A percentile compares a stretch with the other conserved stretches of the same genome.
These are phyloP conservation scores for Dipodomys ordii DNA, from an alignment of 2,113 vertebrate species.

Conservation along the genomic window DNA sequence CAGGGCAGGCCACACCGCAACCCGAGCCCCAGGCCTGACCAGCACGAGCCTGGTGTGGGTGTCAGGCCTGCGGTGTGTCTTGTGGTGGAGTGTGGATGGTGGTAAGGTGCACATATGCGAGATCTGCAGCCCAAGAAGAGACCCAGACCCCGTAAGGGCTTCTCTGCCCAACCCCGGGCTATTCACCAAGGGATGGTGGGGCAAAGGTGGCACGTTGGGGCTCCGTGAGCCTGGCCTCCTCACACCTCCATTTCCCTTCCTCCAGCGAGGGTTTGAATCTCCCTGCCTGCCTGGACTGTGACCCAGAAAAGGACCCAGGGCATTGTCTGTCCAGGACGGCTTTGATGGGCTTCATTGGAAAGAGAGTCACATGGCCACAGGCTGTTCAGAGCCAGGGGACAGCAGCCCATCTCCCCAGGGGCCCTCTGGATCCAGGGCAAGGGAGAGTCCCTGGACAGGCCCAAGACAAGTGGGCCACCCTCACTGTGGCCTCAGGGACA, in stretches of 20 bases:
- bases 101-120: neutral
- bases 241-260: neutral
- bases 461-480: neutral
- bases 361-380: neutral
- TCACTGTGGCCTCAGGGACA: too few relatives aligned
- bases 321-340: neutral
- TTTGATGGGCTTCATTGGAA: neutral
- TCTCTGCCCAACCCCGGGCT: neutral
- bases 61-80: neutral
- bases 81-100: neutral
- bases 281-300: neutral
- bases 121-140: neutral
- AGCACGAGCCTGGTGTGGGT: too few relatives aligned
- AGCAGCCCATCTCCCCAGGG: neutral
- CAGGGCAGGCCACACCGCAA: too few relatives aligned
- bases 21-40: too few relatives aligned
- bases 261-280: neutral
- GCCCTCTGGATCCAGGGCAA: too few relatives aligned
- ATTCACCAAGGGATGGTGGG: too few relatives aligned
- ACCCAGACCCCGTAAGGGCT: neutral
- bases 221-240: neutral
- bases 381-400: too few relatives aligned
- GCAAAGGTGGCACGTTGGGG: neutral
- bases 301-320: fast-evolving
- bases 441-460: neutral